These are phyloP conservation scores for Tetramorium bicarinatum DNA, from an alignment of 2,888 invertebrate genomes.

Conservation along the genomic window DNA sequence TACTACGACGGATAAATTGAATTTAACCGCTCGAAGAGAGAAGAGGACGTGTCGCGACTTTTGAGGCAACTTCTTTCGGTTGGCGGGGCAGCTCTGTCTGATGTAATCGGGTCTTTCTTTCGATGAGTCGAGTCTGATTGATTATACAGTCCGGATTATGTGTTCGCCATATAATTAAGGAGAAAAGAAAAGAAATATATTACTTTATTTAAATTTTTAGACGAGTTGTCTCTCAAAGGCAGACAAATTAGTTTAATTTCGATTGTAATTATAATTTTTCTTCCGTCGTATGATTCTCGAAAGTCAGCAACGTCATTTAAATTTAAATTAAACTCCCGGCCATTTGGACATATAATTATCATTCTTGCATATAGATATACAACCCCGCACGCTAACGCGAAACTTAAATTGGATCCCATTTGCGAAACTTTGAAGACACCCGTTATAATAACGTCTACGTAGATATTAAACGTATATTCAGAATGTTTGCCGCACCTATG, in stretches of 20 bases:
- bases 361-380: background rate
- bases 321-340: constrained; percentile 7
- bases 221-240: background rate
- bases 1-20: constrained; percentile 72
- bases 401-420: background rate
- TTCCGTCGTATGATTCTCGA: background rate
- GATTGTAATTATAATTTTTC: constrained; percentile 21
- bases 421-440: constrained; percentile 33
- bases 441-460: constrained; percentile 69
- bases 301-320: background rate
- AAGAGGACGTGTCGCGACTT: constrained; percentile 70
- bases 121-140: constrained; percentile 19
- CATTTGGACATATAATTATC: constrained; percentile 10
- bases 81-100: background rate
- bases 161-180: background rate
- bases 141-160: constrained; percentile 33
- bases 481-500: constrained; percentile 72
- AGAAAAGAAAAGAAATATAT: background rate
- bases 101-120: constrained; percentile 26
- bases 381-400: background rate
- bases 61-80: constrained; percentile 55
- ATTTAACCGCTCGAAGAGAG: constrained; percentile 68
- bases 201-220: background rate
- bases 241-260: background rate
- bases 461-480: constrained; percentile 79